phyloP scores from a whole-genome alignment of 2,113 vertebrate species.

The Cervus canadensis region DNA sequence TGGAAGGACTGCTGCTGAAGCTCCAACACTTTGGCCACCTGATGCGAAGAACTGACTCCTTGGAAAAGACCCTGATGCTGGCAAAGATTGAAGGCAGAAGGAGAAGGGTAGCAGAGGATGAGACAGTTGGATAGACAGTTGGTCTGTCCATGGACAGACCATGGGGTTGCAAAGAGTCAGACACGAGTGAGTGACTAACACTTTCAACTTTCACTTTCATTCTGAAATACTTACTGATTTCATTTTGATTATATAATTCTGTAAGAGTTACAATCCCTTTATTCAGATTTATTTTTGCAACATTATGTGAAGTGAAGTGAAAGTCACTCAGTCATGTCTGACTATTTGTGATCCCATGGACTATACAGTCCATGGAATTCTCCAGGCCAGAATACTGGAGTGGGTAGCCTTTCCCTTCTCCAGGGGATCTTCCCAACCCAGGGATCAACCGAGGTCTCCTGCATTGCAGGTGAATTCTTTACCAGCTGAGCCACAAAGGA shows the following conservation, averaged over 20 bases:
- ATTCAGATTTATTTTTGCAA: background rate
- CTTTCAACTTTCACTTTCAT: background rate
- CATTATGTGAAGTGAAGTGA: background rate
- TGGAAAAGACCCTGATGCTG: background rate
- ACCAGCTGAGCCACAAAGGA: background rate
- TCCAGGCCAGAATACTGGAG: background rate
- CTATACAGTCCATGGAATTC: background rate
- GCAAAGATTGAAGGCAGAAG: background rate
- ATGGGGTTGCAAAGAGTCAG: background rate
- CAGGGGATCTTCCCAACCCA: background rate
- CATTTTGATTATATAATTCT: background rate
- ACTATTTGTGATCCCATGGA: background rate
- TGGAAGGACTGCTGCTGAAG: background rate
- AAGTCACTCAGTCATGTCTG: background rate
- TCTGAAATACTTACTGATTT: background rate
- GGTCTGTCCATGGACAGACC: background rate
- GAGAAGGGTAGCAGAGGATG: background rate
- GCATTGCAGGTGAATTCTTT: background rate
- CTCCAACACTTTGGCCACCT: background rate
- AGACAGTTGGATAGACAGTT: background rate
- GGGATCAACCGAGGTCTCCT: accelerated
- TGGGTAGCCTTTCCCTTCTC: background rate
- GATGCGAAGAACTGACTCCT: background rate
- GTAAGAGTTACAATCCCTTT: background rate
- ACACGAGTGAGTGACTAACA: background rate